Conservation (phyloP, 2,888 invertebrate species). For the Uloborus plumipes region DNA sequence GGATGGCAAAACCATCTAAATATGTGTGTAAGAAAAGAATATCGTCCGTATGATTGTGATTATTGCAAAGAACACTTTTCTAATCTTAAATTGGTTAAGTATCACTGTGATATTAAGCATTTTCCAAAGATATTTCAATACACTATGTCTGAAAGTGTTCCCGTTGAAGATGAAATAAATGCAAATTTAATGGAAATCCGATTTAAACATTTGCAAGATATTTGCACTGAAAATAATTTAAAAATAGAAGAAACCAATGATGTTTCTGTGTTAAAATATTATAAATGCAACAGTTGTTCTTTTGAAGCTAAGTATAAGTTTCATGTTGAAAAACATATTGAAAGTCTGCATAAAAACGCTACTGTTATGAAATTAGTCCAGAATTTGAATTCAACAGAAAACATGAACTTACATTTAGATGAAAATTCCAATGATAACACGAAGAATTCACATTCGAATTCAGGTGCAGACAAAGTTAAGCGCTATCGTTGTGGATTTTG, state of each 20-base stretch:
- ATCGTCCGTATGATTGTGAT: slow-evolving; percentile 31
- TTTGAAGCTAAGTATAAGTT: slow-evolving; percentile 34
- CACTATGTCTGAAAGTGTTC: slow-evolving; percentile 4
- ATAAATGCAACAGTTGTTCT: slow-evolving; percentile 28
- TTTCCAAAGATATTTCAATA: slow-evolving; percentile 6
- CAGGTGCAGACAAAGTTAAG: not conserved
- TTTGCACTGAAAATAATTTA: not conserved
- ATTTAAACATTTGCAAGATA: slow-evolving; percentile 24
- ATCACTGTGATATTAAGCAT: slow-evolving; percentile 38
- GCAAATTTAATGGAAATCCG: slow-evolving; percentile 6
- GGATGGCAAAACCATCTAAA: slow-evolving; percentile 22
- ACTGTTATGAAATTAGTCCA: slow-evolving; percentile 1
- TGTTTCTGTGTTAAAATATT: slow-evolving; percentile 14
- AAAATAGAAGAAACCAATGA: not conserved
- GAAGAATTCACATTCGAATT: not conserved
- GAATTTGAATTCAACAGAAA: not conserved
- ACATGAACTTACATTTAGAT: not conserved
- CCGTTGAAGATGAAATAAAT: slow-evolving; percentile 24
- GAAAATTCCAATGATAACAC: slow-evolving; percentile 23
- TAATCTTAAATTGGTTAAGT: slow-evolving; percentile 21
- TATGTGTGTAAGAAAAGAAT: slow-evolving; percentile 12
- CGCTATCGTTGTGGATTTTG: slow-evolving; percentile 46
- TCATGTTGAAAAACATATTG: slow-evolving; percentile 19
- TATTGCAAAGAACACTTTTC: slow-evolving; percentile 16
- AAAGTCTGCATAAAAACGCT: slow-evolving; percentile 1